A percentile compares a stretch with the other conserved stretches of the same genome.
Evolutionary conservation across 2,888 invertebrate species (phyloP).

Genomic region (Zygaena filipendulae): DNA sequence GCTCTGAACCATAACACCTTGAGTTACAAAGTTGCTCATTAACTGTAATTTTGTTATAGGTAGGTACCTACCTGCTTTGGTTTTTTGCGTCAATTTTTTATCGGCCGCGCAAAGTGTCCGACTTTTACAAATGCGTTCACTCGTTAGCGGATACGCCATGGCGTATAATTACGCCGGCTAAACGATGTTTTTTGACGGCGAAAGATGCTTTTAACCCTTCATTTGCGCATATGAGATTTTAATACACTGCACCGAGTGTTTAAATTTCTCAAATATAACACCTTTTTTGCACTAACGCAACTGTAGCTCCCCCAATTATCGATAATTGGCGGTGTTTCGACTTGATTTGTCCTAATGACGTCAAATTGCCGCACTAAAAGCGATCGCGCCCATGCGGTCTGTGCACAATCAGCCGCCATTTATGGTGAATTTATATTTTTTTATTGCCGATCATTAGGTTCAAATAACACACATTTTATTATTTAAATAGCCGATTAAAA

Average conservation of each 20-base stretch:
- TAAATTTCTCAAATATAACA: conserved; percentile 39
- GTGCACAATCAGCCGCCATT: conserved; percentile 19
- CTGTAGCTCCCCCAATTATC: conserved; percentile 54
- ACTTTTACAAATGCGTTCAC: no score
- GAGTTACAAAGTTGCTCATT: no score
- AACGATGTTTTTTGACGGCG: conserved; percentile 33
- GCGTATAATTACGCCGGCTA: no score
- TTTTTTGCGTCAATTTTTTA: no score
- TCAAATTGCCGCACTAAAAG: conserved; percentile 48
- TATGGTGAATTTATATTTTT: conserved; percentile 34
- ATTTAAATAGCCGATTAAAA: no score
- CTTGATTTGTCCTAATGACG: conserved; percentile 57
- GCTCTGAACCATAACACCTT: no score
- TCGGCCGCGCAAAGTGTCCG: no score
- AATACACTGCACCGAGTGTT: conserved; percentile 33
- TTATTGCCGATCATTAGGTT: no score
- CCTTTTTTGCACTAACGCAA: conserved; percentile 49
- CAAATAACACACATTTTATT: no score
- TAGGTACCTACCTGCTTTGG: no score
- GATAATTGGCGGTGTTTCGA: conserved; percentile 46
- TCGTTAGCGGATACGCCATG: no score
- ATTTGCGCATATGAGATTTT: conserved; percentile 30
- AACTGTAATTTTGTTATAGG: no score
- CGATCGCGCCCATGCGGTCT: conserved; percentile 35
- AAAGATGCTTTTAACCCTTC: conserved; percentile 29